Conservation (phyloP, 37 sponge, comb jelly and placozoan genomes). For the Tethya wilhelma region DNA sequence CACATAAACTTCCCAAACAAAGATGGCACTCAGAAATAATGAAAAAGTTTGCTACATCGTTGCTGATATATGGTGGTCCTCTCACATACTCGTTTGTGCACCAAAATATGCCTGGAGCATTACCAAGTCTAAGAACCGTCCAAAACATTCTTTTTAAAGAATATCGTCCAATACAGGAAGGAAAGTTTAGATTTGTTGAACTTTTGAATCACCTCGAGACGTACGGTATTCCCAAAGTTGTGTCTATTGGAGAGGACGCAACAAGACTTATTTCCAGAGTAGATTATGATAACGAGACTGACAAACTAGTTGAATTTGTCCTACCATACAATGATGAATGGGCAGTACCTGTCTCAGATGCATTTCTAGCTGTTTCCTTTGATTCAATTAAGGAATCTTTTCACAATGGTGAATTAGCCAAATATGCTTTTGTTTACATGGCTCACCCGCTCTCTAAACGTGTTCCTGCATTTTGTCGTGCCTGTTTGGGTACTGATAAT, state of each 20-base stretch:
- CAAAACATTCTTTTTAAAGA: constrained; percentile 43
- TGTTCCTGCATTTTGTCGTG: too few species aligned
- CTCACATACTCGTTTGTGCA: constrained; percentile 61
- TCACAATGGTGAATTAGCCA: constrained; percentile 18
- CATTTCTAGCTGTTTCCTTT: constrained; percentile 38
- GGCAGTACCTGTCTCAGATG: constrained; percentile 26
- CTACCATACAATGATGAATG: constrained; percentile 35
- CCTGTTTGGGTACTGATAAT: constrained; percentile 60
- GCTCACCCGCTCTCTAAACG: too few species aligned
- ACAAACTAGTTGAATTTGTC: constrained; percentile 58
- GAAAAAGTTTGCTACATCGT: constrained; percentile 59
- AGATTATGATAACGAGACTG: constrained; percentile 57
- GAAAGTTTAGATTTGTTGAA: constrained; percentile 59
- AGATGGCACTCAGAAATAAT: constrained; percentile 44
- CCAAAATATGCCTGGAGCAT: constrained; percentile 53
- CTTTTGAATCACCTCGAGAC: constrained; percentile 27
- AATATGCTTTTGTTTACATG: constrained; percentile 66
- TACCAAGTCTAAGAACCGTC: constrained; percentile 54
- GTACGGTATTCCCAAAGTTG: constrained; percentile 22
- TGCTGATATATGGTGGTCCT: constrained; percentile 59
- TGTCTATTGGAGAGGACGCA: constrained; percentile 64
- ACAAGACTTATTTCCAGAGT: constrained; percentile 43
- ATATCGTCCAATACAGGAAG: constrained; percentile 46
- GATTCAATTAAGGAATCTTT: constrained; percentile 36
- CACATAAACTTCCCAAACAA: neutral